Percentiles rank a stretch among this genome's conserved stretches.
Conservation (phyloP, 2,888 invertebrate genomes). For the Phrixothrix hirtus region DNA sequence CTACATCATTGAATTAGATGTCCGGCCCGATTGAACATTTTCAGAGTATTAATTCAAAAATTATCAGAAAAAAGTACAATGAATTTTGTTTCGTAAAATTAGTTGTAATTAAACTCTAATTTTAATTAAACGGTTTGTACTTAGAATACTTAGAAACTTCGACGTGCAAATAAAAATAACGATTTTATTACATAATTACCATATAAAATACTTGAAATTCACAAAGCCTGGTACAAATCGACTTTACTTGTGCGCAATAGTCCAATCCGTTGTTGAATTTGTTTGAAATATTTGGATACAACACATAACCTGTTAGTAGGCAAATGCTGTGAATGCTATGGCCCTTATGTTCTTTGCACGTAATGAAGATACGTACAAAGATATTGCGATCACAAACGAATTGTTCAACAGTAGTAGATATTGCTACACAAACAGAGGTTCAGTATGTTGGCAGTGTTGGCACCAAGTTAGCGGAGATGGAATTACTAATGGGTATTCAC, state of each 20-base stretch:
- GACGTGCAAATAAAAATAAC: slow-evolving; percentile 2
- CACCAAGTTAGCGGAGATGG: slow-evolving; percentile 50
- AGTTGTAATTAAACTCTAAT: not conserved
- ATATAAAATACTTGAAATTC: slow-evolving; percentile 43
- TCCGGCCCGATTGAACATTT: no score
- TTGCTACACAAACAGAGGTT: slow-evolving; percentile 50
- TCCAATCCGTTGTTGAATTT: slow-evolving; percentile 29
- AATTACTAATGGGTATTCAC: slow-evolving; percentile 51
- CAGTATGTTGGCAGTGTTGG: slow-evolving; percentile 52
- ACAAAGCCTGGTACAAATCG: slow-evolving; percentile 42
- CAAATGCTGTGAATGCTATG: slow-evolving; percentile 42
- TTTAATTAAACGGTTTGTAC: not conserved
- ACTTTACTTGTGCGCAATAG: slow-evolving; percentile 39
- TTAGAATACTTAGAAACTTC: not conserved
- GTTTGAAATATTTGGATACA: slow-evolving; percentile 35
- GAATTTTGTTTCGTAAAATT: no score
- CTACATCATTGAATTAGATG: no score
- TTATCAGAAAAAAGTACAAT: no score
- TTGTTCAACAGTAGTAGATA: slow-evolving; percentile 43
- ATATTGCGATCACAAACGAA: slow-evolving; percentile 23
- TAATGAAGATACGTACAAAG: slow-evolving; percentile 41
- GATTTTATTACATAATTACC: slow-evolving; percentile 37
- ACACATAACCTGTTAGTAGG: slow-evolving; percentile 49
- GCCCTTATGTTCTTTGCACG: slow-evolving; percentile 33
- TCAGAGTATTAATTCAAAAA: no score